A percentile compares a stretch with the other conserved stretches of the same genome.
Evolutionary conservation across 2,113 vertebrate genomes (phyloP).

Genomic region (Fukomys damarensis): DNA sequence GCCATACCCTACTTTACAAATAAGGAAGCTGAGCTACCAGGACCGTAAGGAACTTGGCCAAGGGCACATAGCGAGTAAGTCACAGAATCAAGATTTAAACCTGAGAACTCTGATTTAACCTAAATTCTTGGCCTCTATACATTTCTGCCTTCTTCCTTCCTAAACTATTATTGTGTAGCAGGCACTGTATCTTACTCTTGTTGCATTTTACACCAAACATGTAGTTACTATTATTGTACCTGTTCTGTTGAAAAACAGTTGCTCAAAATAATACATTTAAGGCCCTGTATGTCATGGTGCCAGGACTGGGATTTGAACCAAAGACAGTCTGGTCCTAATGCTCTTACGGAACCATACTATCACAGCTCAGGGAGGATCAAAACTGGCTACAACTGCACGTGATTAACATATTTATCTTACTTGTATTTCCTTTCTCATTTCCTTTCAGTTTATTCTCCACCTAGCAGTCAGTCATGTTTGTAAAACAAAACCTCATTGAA

Average conservation of each 20-base stretch:
- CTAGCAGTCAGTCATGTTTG: neutral
- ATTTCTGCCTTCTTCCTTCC: neutral
- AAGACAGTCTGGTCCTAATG: neutral
- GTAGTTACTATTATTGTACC: neutral
- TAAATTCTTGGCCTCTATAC: neutral
- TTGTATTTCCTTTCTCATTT: neutral
- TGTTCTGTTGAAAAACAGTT: conserved; percentile 3
- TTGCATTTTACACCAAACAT: neutral
- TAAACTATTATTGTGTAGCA: neutral
- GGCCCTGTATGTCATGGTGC: neutral
- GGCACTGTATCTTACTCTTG: neutral
- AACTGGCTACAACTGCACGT: neutral
- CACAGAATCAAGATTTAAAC: neutral
- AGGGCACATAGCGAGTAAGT: neutral
- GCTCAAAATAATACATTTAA: neutral
- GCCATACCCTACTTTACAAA: neutral
- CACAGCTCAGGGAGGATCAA: neutral
- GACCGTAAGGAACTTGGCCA: neutral
- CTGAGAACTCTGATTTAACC: neutral
- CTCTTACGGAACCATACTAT: neutral
- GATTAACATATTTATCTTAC: neutral
- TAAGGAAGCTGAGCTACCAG: neutral
- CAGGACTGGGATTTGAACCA: conserved; percentile 7
- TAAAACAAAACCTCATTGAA: neutral
- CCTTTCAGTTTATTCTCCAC: neutral